These are phyloP conservation scores for Cataglyphis hispanica DNA, from an alignment of 1,140 invertebrate genomes.

Conservation along the genomic window DNA sequence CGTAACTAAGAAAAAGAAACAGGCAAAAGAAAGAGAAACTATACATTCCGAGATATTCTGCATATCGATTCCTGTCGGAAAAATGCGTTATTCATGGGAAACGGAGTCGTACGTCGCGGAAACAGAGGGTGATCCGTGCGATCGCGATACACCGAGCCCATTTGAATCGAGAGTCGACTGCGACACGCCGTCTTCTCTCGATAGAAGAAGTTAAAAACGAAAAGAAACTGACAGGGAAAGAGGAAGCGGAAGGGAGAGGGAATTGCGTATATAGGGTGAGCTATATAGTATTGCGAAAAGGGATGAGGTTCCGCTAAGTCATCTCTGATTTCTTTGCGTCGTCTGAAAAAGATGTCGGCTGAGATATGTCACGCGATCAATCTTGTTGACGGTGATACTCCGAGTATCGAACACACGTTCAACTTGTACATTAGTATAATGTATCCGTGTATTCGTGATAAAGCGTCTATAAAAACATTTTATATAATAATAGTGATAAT, in stretches of 20 bases:
- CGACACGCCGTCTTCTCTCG: conserved; percentile 60
- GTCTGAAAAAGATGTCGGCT: conserved; percentile 59
- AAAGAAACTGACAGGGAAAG: conserved; percentile 34
- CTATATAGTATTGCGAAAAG: background rate
- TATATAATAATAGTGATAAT: background rate
- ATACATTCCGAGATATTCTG: conserved; percentile 70
- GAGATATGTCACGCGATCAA: conserved; percentile 54
- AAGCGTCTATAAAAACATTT: background rate
- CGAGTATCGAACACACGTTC: conserved; percentile 44
- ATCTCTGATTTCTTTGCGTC: conserved; percentile 57
- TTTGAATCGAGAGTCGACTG: conserved; percentile 72
- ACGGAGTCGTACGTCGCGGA: conserved; percentile 70
- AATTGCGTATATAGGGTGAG: background rate
- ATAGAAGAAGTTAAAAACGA: conserved; percentile 36
- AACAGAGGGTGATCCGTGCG: conserved; percentile 74
- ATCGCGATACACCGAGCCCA: conserved; percentile 71
- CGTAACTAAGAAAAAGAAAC: conserved; percentile 13
- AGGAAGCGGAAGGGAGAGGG: background rate
- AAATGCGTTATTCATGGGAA: conserved; percentile 78
- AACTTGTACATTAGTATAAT: background rate
- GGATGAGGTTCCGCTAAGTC: conserved; percentile 34
- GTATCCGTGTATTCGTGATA: background rate
- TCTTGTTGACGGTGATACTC: conserved; percentile 48
- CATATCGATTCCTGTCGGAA: conserved; percentile 74
- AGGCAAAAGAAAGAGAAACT: background rate